phyloP scores from a whole-genome alignment of 2,113 vertebrate genomes.

The Macaca nemestrina region DNA sequence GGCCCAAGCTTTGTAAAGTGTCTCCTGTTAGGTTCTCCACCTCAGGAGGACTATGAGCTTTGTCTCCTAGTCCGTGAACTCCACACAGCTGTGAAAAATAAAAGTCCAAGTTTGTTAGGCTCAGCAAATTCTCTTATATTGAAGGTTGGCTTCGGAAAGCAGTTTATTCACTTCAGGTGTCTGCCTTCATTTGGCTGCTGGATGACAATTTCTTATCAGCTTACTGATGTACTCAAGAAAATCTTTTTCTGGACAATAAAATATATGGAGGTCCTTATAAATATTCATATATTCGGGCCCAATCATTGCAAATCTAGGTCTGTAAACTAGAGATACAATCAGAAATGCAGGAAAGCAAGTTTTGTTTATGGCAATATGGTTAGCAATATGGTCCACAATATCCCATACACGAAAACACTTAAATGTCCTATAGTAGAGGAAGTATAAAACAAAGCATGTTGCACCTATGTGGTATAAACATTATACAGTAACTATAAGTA shows the following conservation, averaged over 20 bases:
- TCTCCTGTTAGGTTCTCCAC: neutral
- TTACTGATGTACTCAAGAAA: neutral
- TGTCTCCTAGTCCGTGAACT: neutral
- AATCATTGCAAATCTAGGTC: neutral
- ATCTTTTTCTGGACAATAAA: neutral
- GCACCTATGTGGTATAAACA: neutral
- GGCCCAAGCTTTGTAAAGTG: neutral
- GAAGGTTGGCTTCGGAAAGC: neutral
- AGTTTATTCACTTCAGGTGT: neutral
- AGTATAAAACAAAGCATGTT: neutral
- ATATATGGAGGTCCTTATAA: neutral
- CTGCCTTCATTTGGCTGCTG: neutral
- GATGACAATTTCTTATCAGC: neutral
- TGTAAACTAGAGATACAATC: neutral
- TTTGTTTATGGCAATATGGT: neutral
- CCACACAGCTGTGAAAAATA: neutral
- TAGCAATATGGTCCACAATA: neutral
- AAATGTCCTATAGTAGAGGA: neutral
- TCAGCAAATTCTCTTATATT: neutral
- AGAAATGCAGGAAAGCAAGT: constrained; percentile 25
- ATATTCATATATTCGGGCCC: neutral
- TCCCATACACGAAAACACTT: neutral
- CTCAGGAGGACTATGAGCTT: neutral
- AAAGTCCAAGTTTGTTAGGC: neutral
- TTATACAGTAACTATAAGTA: neutral